Evolutionary conservation across 2,888 invertebrate species (phyloP).

Genomic region (Ischnus inquisitorius): DNA sequence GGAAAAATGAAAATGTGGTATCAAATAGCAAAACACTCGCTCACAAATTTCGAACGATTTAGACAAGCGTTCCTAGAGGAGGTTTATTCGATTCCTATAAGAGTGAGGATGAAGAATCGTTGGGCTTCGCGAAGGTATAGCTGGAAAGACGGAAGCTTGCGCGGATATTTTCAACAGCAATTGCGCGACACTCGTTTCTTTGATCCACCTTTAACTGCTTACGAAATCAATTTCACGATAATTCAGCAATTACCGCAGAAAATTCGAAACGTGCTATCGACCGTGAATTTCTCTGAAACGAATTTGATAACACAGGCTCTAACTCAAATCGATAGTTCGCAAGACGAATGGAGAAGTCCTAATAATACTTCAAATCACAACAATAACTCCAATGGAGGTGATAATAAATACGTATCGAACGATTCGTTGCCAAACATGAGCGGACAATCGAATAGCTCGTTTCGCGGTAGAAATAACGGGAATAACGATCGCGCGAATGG

Average conservation of each 20-base stretch:
- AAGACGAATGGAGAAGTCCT: constrained; percentile 1
- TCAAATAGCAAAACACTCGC: constrained; percentile 14
- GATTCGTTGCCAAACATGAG: background rate
- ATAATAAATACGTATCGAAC: background rate
- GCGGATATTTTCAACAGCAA: constrained; percentile 62
- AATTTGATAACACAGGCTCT: constrained; percentile 43
- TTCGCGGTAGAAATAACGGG: background rate
- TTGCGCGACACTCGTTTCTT: constrained; percentile 52
- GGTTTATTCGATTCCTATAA: constrained; percentile 59
- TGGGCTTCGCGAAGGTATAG: constrained; percentile 44
- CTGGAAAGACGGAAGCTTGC: constrained; percentile 44
- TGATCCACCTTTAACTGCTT: constrained; percentile 41
- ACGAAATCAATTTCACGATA: constrained; percentile 63
- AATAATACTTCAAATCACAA: background rate
- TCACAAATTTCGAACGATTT: constrained; percentile 42
- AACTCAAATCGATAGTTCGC: constrained; percentile 14
- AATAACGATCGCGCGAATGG: background rate
- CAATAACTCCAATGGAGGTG: background rate
- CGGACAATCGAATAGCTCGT: background rate
- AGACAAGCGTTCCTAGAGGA: constrained; percentile 36
- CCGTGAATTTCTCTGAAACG: constrained; percentile 32
- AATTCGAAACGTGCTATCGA: constrained; percentile 40
- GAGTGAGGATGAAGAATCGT: constrained; percentile 36
- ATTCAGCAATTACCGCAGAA: constrained; percentile 55
- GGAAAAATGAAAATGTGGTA: constrained; percentile 56